These are phyloP conservation scores for Cotesia vestalis DNA, from an alignment of 1,140 invertebrate genomes.

Conservation along the genomic window DNA sequence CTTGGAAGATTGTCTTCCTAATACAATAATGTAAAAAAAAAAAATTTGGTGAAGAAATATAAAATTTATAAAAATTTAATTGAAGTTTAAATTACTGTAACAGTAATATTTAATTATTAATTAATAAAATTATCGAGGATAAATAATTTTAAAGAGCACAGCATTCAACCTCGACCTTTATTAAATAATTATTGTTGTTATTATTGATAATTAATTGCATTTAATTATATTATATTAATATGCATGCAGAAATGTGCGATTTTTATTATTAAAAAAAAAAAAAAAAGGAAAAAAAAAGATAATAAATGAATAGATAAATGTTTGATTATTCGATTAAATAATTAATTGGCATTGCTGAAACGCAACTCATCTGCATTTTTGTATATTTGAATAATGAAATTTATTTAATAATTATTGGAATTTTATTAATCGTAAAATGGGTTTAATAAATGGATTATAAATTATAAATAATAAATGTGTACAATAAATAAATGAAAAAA, in stretches of 20 bases:
- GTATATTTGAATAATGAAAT: slow-evolving; percentile 37
- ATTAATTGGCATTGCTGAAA: slow-evolving; percentile 44
- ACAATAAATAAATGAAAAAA: slow-evolving; percentile 28
- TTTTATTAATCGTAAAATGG: slow-evolving; percentile 21
- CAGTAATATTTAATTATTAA: no score
- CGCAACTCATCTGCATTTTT: slow-evolving; percentile 49
- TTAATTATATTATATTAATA: slow-evolving; percentile 29
- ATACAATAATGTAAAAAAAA: no score
- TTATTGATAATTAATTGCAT: slow-evolving; percentile 37
- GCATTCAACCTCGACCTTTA: slow-evolving; percentile 46
- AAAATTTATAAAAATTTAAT: no score
- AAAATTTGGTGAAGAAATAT: no score
- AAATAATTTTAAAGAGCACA: slow-evolving; percentile 37
- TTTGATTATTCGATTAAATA: background rate
- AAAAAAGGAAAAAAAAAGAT: no score
- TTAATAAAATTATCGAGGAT: slow-evolving; percentile 6
- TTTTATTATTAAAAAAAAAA: background rate
- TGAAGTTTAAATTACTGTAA: no score
- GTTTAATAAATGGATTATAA: background rate
- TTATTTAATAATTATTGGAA: slow-evolving; percentile 22
- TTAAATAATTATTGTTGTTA: slow-evolving; percentile 9
- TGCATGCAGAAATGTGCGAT: slow-evolving; percentile 38
- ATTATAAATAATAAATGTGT: slow-evolving; percentile 17
- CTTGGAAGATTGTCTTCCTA: no score
- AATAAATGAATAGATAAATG: no score